A percentile compares a stretch with the other conserved stretches of the same genome.
These are phyloP conservation scores for Eriocheir sinensis DNA, from an alignment of 1,140 invertebrate species.

Conservation along the genomic window DNA sequence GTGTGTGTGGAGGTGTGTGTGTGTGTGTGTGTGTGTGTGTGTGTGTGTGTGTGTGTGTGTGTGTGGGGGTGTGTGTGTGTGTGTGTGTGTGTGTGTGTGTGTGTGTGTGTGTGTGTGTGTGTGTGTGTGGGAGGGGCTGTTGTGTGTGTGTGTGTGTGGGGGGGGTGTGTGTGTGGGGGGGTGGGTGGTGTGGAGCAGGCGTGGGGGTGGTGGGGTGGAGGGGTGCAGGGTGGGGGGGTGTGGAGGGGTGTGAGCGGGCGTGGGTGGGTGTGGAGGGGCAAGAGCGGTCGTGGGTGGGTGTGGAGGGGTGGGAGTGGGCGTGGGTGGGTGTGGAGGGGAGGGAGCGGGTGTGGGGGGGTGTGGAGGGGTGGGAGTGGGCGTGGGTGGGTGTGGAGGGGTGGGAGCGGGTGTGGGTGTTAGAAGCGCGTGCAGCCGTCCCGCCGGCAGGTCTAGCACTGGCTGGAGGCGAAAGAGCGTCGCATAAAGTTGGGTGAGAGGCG, in stretches of 20 bases:
- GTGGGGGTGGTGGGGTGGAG: not conserved
- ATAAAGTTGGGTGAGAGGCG: not conserved
- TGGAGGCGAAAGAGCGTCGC: not conserved
- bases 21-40: slow-evolving; percentile 9
- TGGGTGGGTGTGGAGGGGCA: not conserved
- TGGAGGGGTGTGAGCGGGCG: not conserved
- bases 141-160: slow-evolving; percentile 8
- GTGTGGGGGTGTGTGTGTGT: no score
- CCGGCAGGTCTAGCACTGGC: not conserved
- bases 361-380: not conserved
- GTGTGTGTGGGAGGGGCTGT: no score
- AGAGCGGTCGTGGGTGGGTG: not conserved
- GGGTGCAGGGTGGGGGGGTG: not conserved
- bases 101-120: not conserved
- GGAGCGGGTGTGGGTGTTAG: not conserved
- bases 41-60: slow-evolving; percentile 19
- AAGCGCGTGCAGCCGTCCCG: not conserved
- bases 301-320: not conserved
- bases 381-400: not conserved
- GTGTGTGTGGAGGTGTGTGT: no score
- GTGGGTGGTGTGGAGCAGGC: no score
- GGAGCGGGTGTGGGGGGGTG: not conserved
- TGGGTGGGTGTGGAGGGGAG: not conserved
- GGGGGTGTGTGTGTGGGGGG: not conserved
- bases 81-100: not conserved